Evolutionary conservation across 2,888 invertebrate species (phyloP).

Genomic region (Lutraria lutraria): DNA sequence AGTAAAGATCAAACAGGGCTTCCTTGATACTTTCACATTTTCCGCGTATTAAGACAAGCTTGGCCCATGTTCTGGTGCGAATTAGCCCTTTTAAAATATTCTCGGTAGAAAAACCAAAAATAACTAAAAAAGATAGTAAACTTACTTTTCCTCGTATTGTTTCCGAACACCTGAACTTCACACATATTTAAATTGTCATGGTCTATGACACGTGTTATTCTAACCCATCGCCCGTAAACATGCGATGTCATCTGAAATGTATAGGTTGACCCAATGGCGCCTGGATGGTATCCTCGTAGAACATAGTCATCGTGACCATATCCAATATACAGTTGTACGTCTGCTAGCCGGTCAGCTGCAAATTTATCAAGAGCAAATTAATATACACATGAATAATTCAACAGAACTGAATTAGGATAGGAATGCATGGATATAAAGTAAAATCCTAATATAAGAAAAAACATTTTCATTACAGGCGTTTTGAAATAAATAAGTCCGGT

Average conservation of each 20-base stretch:
- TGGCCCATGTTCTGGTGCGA: no score
- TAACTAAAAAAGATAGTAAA: neutral
- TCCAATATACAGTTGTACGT: neutral
- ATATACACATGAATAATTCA: no score
- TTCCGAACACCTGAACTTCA: slow-evolving; percentile 31
- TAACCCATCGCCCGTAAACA: slow-evolving; percentile 14
- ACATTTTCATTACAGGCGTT: no score
- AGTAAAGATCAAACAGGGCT: no score
- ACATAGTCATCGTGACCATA: neutral
- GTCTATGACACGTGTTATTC: neutral
- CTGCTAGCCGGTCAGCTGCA: neutral
- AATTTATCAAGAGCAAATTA: neutral
- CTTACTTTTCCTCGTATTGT: neutral
- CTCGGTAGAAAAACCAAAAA: no score
- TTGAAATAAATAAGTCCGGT: no score
- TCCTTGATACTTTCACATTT: no score
- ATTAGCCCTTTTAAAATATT: no score
- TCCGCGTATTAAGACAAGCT: no score
- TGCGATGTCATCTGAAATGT: slow-evolving; percentile 3
- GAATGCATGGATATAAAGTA: no score
- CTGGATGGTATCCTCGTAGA: neutral
- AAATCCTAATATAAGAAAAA: no score
- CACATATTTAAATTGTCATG: slow-evolving; percentile 9
- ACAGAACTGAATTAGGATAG: no score
- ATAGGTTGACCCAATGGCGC: neutral